Conservation (phyloP, 2,113 vertebrate species). For the Solenodon paradoxus region DNA sequence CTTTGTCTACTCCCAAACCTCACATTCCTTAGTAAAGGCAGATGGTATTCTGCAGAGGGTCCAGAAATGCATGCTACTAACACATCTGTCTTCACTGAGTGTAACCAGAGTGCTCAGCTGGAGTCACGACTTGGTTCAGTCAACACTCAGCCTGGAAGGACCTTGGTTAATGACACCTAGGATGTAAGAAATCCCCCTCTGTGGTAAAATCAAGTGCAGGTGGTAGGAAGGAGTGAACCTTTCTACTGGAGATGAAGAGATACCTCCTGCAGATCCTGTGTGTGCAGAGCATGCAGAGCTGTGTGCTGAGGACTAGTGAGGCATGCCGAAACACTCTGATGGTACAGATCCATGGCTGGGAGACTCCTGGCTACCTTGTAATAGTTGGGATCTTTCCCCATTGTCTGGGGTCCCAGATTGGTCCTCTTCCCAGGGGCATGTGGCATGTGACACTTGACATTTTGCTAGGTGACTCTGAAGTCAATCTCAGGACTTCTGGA, state of each 20-base stretch:
- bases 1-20: not conserved
- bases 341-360: too few relatives aligned
- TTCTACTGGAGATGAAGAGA: too few relatives aligned
- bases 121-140: not conserved
- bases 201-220: not conserved
- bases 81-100: not conserved
- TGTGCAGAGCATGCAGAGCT: not conserved
- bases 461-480: too few relatives aligned
- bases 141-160: not conserved
- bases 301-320: too few relatives aligned
- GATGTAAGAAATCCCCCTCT: too few relatives aligned
- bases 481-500: too few relatives aligned
- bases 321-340: too few relatives aligned
- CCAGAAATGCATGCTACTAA: not conserved
- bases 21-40: too few relatives aligned
- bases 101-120: not conserved
- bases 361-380: not conserved
- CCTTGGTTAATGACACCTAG: not conserved
- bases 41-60: not conserved
- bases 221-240: too few relatives aligned
- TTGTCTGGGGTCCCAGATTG: not conserved
- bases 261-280: not conserved
- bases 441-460: too few relatives aligned
- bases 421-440: not conserved
- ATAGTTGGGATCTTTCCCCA: not conserved